phyloP scores from a whole-genome alignment of 2,797 vertebrate genomes.

The Amazonetta brasiliensis region DNA sequence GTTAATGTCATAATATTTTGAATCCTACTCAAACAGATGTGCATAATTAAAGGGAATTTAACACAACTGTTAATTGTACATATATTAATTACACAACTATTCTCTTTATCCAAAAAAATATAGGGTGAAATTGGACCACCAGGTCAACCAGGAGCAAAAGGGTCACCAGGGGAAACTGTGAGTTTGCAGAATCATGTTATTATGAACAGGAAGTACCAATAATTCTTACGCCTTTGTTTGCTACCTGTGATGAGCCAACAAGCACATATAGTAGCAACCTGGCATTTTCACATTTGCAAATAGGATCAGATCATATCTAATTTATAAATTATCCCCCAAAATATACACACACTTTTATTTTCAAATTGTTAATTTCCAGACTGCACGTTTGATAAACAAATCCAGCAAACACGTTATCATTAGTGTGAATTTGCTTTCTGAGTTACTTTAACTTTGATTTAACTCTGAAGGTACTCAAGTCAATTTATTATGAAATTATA shows the following conservation, averaged over 20 bases:
- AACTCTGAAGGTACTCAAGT: neutral
- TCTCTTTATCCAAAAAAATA: conserved; percentile 58
- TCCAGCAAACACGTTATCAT: neutral
- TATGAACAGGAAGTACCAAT: neutral
- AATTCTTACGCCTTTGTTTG: neutral
- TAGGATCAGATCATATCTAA: neutral
- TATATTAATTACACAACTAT: neutral
- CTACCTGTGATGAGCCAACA: neutral
- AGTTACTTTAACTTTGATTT: neutral
- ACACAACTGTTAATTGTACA: neutral
- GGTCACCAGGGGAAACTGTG: conserved; percentile 85
- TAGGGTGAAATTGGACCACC: conserved; percentile 89
- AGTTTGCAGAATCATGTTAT: conserved; percentile 54
- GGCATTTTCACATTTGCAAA: neutral
- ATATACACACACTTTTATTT: neutral
- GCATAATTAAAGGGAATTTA: neutral
- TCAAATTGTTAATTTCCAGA: neutral
- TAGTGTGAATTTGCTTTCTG: neutral
- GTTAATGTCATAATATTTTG: neutral
- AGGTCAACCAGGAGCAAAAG: conserved; percentile 87
- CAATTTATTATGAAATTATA: neutral
- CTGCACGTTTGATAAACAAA: neutral
- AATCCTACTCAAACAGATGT: neutral
- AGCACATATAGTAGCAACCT: neutral
- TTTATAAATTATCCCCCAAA: neutral